Conservation (phyloP, 1,140 invertebrate species). For the Bombus turneri region DNA sequence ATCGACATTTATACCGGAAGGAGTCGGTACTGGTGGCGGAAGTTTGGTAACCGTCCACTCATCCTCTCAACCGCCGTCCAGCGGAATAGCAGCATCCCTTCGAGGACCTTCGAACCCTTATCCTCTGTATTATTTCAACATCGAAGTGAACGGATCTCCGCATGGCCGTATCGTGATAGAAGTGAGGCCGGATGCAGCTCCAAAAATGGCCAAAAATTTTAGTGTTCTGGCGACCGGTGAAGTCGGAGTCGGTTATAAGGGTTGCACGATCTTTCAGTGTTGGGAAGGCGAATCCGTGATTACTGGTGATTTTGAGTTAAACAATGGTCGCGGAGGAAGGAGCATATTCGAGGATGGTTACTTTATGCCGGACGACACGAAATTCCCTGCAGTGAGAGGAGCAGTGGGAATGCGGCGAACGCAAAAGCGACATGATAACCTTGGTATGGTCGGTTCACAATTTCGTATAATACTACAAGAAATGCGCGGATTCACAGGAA, state of each 20-base stretch:
- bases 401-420: constrained; percentile 92
- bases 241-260: constrained; percentile 89
- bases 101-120: constrained; percentile 82
- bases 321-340: constrained; percentile 90
- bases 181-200: constrained; percentile 91
- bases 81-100: constrained; percentile 63
- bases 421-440: constrained; percentile 90
- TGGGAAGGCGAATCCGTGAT: constrained; percentile 92
- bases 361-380: constrained; percentile 92
- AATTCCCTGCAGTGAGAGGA: constrained; percentile 88
- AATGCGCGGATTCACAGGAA: constrained; percentile 91
- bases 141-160: constrained; percentile 88
- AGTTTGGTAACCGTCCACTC: constrained; percentile 80
- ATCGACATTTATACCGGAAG: constrained; percentile 75
- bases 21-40: constrained; percentile 69
- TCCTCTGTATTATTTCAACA: constrained; percentile 89
- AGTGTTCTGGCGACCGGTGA: constrained; percentile 90
- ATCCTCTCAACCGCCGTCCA: constrained; percentile 79
- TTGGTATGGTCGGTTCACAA: constrained; percentile 92
- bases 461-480: constrained; percentile 91
- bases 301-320: constrained; percentile 91
- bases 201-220: constrained; percentile 96
- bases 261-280: constrained; percentile 91
- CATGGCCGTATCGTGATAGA: constrained; percentile 92
- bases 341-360: constrained; percentile 90